Evolutionary conservation across 2,797 vertebrate genomes (phyloP).

Genomic region (Novumbra hubbsi): DNA sequence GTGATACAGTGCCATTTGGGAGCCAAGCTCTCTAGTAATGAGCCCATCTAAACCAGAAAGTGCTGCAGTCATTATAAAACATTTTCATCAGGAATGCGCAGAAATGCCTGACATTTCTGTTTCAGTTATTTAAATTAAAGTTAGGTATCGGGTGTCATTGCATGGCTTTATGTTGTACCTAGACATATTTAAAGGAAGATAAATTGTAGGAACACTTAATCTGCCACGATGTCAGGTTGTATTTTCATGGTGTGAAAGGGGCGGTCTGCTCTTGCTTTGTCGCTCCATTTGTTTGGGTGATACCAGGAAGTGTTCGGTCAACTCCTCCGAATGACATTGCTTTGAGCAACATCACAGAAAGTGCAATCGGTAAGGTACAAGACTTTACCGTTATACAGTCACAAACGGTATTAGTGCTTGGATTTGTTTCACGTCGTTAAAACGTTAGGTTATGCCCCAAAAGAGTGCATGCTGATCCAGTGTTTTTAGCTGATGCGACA

Average conservation of each 20-base stretch:
- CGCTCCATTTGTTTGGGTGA: no score
- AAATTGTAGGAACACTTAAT: neutral
- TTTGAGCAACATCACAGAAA: no score
- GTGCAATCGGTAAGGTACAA: no score
- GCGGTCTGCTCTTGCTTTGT: neutral
- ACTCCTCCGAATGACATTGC: no score
- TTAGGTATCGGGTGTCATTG: neutral
- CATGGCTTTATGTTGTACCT: neutral
- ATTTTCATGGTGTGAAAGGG: neutral
- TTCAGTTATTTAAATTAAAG: neutral
- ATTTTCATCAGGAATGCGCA: neutral
- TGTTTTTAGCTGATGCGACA: no score
- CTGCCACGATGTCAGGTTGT: no score
- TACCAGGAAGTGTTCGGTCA: no score
- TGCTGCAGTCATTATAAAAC: neutral
- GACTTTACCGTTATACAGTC: no score
- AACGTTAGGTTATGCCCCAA: no score
- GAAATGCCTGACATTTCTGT: neutral
- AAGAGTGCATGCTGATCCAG: no score
- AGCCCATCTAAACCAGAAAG: neutral
- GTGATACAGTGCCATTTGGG: neutral
- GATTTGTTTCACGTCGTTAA: no score
- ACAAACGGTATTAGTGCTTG: no score
- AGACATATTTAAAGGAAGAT: neutral
- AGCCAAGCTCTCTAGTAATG: neutral